These are phyloP conservation scores for Drosophila grimshawi DNA, from an alignment of 1,140 invertebrate genomes.

Conservation along the genomic window DNA sequence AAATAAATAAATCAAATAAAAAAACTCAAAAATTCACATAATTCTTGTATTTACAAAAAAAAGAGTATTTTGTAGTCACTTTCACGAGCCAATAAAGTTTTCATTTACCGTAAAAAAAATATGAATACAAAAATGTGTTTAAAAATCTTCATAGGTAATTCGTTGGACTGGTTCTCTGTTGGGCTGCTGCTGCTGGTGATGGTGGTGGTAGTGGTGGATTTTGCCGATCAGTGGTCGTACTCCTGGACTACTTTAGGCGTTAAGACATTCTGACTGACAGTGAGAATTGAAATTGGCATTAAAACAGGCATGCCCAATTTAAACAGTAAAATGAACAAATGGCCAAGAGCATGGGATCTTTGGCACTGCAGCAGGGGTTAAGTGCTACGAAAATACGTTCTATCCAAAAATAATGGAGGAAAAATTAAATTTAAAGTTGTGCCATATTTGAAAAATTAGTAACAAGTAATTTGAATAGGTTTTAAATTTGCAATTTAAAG, in stretches of 20 bases:
- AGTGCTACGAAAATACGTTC: neutral
- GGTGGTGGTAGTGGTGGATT: constrained; percentile 29
- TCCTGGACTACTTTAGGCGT: constrained; percentile 69
- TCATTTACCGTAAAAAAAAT: constrained; percentile 25
- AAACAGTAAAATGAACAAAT: constrained; percentile 66
- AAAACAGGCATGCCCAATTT: neutral
- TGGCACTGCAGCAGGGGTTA: constrained; percentile 16
- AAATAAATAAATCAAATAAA: neutral
- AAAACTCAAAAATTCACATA: too few species aligned
- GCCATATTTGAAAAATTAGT: too few species aligned
- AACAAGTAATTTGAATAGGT: too few species aligned
- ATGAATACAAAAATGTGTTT: constrained; percentile 41
- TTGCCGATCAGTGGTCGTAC: constrained; percentile 23
- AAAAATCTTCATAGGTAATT: constrained; percentile 64
- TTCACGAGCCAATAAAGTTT: neutral
- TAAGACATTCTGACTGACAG: constrained; percentile 44
- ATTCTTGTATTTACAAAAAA: neutral
- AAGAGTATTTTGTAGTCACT: constrained; percentile 7
- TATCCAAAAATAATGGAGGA: neutral
- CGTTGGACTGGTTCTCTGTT: constrained; percentile 12
- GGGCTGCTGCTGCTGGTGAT: constrained; percentile 25
- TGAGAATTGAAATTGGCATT: constrained; percentile 22
- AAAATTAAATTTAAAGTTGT: too few species aligned
- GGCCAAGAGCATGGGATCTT: constrained; percentile 40
- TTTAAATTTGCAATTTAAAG: too few species aligned